Percentiles rank a stretch among this genome's conserved stretches.
These are phyloP conservation scores for Petromus typicus DNA, from an alignment of 2,113 vertebrate species.

Conservation along the genomic window DNA sequence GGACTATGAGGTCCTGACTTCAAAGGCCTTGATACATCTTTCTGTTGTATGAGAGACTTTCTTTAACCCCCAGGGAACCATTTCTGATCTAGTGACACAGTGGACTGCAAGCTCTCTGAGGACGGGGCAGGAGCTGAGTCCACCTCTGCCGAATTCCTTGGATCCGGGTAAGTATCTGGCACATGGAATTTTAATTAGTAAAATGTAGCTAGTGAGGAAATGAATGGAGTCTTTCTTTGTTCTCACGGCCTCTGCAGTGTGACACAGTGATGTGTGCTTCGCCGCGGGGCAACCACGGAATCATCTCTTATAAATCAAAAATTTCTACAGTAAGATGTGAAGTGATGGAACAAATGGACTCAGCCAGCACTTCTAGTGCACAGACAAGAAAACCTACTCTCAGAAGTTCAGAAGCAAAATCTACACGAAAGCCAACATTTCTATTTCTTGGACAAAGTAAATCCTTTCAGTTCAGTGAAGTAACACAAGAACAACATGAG, in stretches of 20 bases:
- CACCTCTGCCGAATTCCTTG: not conserved
- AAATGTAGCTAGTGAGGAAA: not conserved
- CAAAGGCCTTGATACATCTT: not conserved
- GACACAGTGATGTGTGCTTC: not conserved
- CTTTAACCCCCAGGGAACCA: conserved; percentile 31
- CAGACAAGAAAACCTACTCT: conserved; percentile 5
- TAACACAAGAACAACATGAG: conserved; percentile 20
- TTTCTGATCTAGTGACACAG: not conserved
- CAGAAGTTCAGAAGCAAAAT: conserved; percentile 58
- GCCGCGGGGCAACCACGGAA: not conserved
- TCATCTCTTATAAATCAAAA: not conserved
- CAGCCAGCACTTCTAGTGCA: not conserved
- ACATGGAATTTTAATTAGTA: not conserved
- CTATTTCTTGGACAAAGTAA: conserved; percentile 56
- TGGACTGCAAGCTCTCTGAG: not conserved
- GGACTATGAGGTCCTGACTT: conserved; percentile 8
- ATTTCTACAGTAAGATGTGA: not conserved
- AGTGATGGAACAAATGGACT: not conserved
- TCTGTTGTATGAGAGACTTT: conserved; percentile 17
- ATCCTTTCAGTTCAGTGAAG: conserved; percentile 46
- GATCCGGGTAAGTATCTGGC: not conserved
- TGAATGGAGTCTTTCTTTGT: not conserved
- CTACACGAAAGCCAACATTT: conserved; percentile 57
- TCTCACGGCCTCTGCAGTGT: not conserved
- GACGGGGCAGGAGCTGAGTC: not conserved